A percentile compares a stretch with the other conserved stretches of the same genome.
Evolutionary conservation across 2,888 invertebrate species (phyloP).

Genomic region (Psylliodes chrysocephalus): DNA sequence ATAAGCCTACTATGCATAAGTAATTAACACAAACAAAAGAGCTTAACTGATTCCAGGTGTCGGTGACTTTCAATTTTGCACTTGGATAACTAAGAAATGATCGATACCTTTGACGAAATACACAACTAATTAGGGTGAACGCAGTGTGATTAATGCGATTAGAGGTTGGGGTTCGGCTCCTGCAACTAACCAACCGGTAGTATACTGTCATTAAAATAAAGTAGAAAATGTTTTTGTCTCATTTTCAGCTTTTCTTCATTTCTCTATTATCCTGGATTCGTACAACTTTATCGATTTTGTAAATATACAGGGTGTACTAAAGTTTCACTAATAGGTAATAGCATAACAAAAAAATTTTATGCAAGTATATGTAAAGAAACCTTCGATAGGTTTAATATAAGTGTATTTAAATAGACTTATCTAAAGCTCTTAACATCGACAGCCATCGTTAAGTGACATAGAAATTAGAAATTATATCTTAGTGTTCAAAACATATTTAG

Average conservation of each 20-base stretch:
- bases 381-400: too few species aligned
- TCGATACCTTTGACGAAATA: constrained; percentile 52
- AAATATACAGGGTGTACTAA: too few species aligned
- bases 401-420: too few species aligned
- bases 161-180: constrained; percentile 40
- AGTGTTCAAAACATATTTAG: too few species aligned
- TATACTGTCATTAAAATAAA: constrained; percentile 18
- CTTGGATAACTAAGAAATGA: constrained; percentile 55
- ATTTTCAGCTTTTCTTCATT: constrained; percentile 18
- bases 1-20: constrained; percentile 28
- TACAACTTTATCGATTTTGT: too few species aligned
- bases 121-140: constrained; percentile 58
- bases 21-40: constrained; percentile 47
- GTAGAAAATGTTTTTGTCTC: constrained; percentile 26
- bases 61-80: constrained; percentile 60
- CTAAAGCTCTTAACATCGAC: too few species aligned
- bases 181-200: constrained; percentile 10
- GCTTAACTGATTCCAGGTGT: constrained; percentile 51
- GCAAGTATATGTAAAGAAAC: too few species aligned
- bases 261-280: not conserved
- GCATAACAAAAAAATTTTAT: too few species aligned
- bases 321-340: too few species aligned
- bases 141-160: constrained; percentile 59
- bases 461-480: too few species aligned
- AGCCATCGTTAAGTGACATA: too few species aligned